Evolutionary conservation across 2,113 vertebrate species (phyloP).

Genomic region (Sander vitreus): DNA sequence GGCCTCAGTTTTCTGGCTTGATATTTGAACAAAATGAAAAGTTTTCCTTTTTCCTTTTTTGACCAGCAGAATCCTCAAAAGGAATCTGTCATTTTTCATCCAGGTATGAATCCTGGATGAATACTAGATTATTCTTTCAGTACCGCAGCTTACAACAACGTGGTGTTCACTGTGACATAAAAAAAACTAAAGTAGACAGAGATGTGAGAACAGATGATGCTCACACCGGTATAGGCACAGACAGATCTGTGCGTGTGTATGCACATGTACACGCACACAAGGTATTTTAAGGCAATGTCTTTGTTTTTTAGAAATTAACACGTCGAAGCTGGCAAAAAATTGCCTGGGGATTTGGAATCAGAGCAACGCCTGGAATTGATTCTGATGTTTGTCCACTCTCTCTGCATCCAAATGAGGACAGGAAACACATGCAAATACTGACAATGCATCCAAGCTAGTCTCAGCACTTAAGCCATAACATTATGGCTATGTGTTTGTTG

Average conservation of each 20-base stretch:
- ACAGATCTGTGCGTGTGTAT: not conserved
- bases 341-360: slow-evolving; percentile 52
- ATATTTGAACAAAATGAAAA: slow-evolving; percentile 30
- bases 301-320: slow-evolving; percentile 34
- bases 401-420: slow-evolving; percentile 56
- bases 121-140: slow-evolving; percentile 48
- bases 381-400: slow-evolving; percentile 61
- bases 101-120: slow-evolving; percentile 58
- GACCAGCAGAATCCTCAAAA: slow-evolving; percentile 49
- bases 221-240: slow-evolving; percentile 25
- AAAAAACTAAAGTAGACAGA: slow-evolving; percentile 15
- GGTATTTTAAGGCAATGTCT: slow-evolving; percentile 28
- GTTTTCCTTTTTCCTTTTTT: slow-evolving; percentile 38
- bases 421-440: slow-evolving; percentile 41
- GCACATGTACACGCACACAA: not conserved
- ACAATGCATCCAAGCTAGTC: slow-evolving; percentile 26
- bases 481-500: not conserved
- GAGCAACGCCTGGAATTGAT: slow-evolving; percentile 57
- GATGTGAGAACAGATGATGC: slow-evolving; percentile 31
- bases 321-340: slow-evolving; percentile 31
- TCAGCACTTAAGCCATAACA: not conserved
- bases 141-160: slow-evolving; percentile 10
- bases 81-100: slow-evolving; percentile 54
- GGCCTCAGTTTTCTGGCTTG: slow-evolving; percentile 19
- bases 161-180: slow-evolving; percentile 1